Percentiles rank a stretch among this genome's conserved stretches.
Conservation (phyloP, 2,888 invertebrate genomes). For the Drosophila stalkeri region DNA sequence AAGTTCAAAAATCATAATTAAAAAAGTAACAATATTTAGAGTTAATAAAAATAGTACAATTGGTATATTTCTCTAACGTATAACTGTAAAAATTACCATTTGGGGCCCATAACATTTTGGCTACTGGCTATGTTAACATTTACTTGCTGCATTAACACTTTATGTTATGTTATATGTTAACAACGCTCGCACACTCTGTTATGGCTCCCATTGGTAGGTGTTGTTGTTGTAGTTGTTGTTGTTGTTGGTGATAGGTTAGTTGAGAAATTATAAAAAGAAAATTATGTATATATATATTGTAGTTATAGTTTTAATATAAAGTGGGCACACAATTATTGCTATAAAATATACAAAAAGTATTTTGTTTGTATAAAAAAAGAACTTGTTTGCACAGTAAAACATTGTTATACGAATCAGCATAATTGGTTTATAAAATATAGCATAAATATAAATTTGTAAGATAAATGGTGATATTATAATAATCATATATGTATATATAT, state of each 20-base stretch:
- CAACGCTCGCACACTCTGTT: conserved; percentile 25
- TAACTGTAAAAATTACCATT: conserved; percentile 13
- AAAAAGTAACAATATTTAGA: conserved; percentile 75
- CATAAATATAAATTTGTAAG: conserved; percentile 63
- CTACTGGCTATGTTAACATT: conserved; percentile 9
- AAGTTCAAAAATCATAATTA: conserved; percentile 72
- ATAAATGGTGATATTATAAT: conserved; percentile 62
- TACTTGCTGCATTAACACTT: neutral
- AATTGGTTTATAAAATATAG: conserved; percentile 55
- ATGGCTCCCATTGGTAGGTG: conserved; percentile 31
- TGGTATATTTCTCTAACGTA: conserved; percentile 17
- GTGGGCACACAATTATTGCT: conserved; percentile 67
- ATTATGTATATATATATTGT: conserved; percentile 58
- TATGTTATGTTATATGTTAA: conserved; percentile 15
- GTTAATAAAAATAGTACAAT: conserved; percentile 53
- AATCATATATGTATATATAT: conserved; percentile 17
- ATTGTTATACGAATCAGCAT: conserved; percentile 44
- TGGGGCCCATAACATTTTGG: conserved; percentile 38
- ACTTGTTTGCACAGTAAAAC: conserved; percentile 61
- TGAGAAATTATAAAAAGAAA: conserved; percentile 57
- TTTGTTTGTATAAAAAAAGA: conserved; percentile 46
- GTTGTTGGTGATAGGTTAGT: conserved; percentile 41
- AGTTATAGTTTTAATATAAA: conserved; percentile 64
- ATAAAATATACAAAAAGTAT: conserved; percentile 66
- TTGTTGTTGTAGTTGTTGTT: conserved; percentile 3